These are phyloP conservation scores for Torymus aiolomorphi DNA, from an alignment of 2,888 invertebrate genomes.

Conservation along the genomic window DNA sequence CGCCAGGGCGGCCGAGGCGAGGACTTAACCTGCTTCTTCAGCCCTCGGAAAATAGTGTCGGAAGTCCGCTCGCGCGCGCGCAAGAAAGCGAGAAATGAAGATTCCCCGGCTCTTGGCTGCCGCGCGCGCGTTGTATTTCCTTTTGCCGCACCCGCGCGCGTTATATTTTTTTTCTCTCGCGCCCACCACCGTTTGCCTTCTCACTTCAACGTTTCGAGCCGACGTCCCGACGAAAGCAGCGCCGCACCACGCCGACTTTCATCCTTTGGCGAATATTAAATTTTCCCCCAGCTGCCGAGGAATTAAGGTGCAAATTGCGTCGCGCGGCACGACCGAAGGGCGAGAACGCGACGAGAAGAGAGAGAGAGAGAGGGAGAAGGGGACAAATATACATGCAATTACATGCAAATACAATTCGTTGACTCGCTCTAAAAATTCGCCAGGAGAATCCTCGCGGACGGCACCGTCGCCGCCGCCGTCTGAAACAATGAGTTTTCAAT, in stretches of 20 bases:
- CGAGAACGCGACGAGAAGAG: slow-evolving; percentile 1
- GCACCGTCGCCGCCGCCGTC: background rate
- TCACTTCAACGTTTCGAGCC: slow-evolving; percentile 44
- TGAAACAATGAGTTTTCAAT: slow-evolving; percentile 57
- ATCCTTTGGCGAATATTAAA: slow-evolving; percentile 58
- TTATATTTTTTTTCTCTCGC: background rate
- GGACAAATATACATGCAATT: slow-evolving; percentile 56
- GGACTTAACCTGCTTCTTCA: slow-evolving; percentile 34
- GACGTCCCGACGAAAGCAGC: slow-evolving; percentile 19
- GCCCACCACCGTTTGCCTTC: too few relatives aligned
- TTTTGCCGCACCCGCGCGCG: slow-evolving; percentile 9
- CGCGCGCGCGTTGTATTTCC: slow-evolving; percentile 25
- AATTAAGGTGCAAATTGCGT: slow-evolving; percentile 61
- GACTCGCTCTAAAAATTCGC: slow-evolving; percentile 46
- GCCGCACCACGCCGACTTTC: slow-evolving; percentile 44
- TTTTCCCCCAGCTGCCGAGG: slow-evolving; percentile 53
- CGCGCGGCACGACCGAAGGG: slow-evolving; percentile 11
- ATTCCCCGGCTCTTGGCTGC: slow-evolving; percentile 37
- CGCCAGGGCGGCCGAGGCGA: background rate
- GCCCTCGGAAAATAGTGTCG: slow-evolving; percentile 36
- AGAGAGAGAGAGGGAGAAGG: slow-evolving; percentile 10
- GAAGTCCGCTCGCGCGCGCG: slow-evolving; percentile 8
- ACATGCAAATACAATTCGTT: slow-evolving; percentile 58
- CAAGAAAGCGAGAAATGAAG: slow-evolving; percentile 5
- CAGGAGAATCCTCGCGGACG: background rate